phyloP scores from a whole-genome alignment of 1,140 invertebrate species.

The Cotesia chilonis region DNA sequence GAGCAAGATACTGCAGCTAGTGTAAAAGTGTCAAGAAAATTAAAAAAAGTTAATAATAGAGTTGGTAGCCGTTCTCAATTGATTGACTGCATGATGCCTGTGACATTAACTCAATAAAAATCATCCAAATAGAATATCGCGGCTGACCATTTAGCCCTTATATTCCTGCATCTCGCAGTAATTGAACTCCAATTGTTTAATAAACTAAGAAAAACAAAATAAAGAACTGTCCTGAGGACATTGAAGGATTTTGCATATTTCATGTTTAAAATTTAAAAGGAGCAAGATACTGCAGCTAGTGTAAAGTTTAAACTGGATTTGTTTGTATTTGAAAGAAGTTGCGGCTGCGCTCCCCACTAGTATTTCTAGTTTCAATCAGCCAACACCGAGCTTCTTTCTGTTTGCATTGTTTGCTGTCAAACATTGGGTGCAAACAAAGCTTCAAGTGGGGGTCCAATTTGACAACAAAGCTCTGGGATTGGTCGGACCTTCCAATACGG shows the following conservation, averaged over 20 bases:
- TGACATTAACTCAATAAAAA: too few species aligned
- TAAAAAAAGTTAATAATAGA: too few species aligned
- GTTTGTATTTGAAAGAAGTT: slow-evolving; percentile 52
- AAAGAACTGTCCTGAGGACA: too few species aligned
- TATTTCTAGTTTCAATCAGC: not conserved
- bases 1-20: not conserved
- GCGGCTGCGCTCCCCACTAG: slow-evolving; percentile 58
- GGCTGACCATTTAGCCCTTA: too few species aligned
- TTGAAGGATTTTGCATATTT: not conserved
- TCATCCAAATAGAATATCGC: too few species aligned
- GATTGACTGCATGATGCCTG: too few species aligned
- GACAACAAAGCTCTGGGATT: slow-evolving; percentile 33
- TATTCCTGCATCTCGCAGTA: too few species aligned
- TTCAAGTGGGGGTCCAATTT: slow-evolving; percentile 35
- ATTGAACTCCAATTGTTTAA: too few species aligned
- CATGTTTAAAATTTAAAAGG: slow-evolving; percentile 8
- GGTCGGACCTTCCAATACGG: slow-evolving; percentile 33
- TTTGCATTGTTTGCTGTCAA: slow-evolving; percentile 61
- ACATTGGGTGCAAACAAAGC: slow-evolving; percentile 55
- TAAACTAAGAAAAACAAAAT: too few species aligned
- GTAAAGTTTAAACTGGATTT: slow-evolving; percentile 46
- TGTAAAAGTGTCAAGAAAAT: slow-evolving; percentile 1
- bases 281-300: not conserved
- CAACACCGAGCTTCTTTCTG: slow-evolving; percentile 31
- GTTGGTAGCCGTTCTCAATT: too few species aligned